Evolutionary conservation across 2,113 vertebrate species (phyloP).

Genomic region (Erinaceus europaeus): DNA sequence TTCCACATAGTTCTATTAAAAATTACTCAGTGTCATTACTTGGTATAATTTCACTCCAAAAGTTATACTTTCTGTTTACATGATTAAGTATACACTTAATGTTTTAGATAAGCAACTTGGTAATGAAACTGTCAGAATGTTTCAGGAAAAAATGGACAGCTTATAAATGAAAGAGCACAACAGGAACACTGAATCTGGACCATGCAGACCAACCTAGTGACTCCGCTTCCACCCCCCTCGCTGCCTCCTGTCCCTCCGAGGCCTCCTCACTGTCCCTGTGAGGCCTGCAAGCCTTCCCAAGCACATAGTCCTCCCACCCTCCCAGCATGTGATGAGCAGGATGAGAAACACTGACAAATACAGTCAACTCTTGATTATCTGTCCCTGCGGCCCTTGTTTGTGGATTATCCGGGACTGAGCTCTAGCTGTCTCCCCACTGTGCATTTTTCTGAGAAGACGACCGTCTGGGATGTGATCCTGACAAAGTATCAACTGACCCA

Average conservation of each 20-base stretch:
- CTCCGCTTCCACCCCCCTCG: not conserved
- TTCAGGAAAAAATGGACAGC: slow-evolving; percentile 54
- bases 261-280: not conserved
- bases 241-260: not conserved
- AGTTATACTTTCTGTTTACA: not conserved
- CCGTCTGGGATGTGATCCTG: slow-evolving; percentile 11
- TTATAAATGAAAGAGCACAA: slow-evolving; percentile 59
- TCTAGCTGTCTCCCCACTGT: not conserved
- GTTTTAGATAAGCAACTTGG: slow-evolving; percentile 50
- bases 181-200: slow-evolving; percentile 11
- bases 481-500: not conserved
- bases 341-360: slow-evolving; percentile 22
- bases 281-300: not conserved
- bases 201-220: not conserved
- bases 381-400: slow-evolving; percentile 45
- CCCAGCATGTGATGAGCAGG: not conserved
- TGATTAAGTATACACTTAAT: slow-evolving; percentile 37
- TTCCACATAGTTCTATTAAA: too few relatives aligned
- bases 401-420: slow-evolving; percentile 53
- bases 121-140: slow-evolving; percentile 57
- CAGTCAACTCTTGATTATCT: slow-evolving; percentile 63
- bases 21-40: slow-evolving; percentile 24
- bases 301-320: not conserved
- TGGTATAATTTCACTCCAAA: slow-evolving; percentile 33
- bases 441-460: not conserved